phyloP scores from a whole-genome alignment of 2,113 vertebrate species.

The Hydrolagus affinis region DNA sequence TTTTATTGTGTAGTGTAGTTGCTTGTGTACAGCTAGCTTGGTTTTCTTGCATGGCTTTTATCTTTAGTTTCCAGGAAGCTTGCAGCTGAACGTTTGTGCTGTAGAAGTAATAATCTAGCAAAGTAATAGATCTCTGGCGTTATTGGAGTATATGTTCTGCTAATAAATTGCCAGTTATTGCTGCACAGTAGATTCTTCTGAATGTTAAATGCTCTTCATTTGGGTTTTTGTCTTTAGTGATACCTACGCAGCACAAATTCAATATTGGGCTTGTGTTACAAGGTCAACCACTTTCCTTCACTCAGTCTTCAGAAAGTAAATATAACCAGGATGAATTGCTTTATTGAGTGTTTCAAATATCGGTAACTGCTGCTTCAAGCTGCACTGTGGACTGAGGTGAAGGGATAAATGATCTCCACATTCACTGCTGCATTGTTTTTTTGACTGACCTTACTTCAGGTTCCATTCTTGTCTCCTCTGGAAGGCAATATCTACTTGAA shows the following conservation, averaged over 20 bases:
- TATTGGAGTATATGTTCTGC: no score
- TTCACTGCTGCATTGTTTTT: neutral
- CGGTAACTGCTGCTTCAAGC: neutral
- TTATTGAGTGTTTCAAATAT: neutral
- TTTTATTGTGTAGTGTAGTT: neutral
- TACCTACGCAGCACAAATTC: neutral
- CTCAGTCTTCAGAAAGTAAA: no score
- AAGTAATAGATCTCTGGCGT: neutral
- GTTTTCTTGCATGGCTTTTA: neutral
- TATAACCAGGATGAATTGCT: neutral
- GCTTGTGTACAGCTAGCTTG: neutral
- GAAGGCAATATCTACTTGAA: conserved; percentile 63
- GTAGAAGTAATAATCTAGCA: neutral
- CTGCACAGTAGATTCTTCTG: no score
- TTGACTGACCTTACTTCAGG: conserved; percentile 41
- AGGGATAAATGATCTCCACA: neutral
- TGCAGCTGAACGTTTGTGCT: neutral
- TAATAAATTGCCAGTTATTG: no score
- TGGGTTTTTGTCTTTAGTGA: neutral
- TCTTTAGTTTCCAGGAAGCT: neutral
- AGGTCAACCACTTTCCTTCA: no score
- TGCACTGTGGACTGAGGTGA: neutral
- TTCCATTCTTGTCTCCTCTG: conserved; percentile 66
- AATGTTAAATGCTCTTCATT: neutral
- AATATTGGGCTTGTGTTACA: no score